A percentile compares a stretch with the other conserved stretches of the same genome.
These are phyloP conservation scores for Andrena bicolor DNA, from an alignment of 2,888 invertebrate genomes.

Conservation along the genomic window DNA sequence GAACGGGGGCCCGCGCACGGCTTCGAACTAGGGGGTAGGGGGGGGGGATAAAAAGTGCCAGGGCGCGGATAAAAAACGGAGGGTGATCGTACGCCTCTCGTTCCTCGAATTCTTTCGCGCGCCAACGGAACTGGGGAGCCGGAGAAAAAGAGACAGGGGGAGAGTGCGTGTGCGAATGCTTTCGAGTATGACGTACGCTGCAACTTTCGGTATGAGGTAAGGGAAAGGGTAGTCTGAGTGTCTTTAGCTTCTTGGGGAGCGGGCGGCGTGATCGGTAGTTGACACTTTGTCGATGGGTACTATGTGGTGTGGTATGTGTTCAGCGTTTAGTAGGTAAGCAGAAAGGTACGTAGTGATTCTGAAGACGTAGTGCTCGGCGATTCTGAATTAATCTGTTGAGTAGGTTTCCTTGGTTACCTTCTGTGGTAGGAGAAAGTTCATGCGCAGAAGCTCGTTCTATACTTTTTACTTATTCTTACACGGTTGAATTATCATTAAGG, in stretches of 20 bases:
- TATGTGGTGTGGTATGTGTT: too few relatives aligned
- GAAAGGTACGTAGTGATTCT: too few relatives aligned
- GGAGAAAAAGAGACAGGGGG: neutral
- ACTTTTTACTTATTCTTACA: too few relatives aligned
- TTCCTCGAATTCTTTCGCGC: constrained; percentile 50
- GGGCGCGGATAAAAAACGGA: constrained; percentile 16
- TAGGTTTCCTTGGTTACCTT: too few relatives aligned
- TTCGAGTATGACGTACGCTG: constrained; percentile 26
- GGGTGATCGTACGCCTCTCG: constrained; percentile 17
- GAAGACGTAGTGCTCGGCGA: too few relatives aligned
- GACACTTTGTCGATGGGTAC: neutral
- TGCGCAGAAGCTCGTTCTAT: too few relatives aligned
- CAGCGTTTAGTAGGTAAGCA: too few relatives aligned
- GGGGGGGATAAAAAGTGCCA: constrained; percentile 13
- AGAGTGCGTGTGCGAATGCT: neutral
- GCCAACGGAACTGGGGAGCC: neutral
- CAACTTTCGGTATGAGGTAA: neutral
- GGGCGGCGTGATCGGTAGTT: too few relatives aligned
- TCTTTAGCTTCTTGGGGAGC: neutral
- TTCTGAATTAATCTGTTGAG: too few relatives aligned
- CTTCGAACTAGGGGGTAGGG: constrained; percentile 47
- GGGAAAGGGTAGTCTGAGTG: neutral
- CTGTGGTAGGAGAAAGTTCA: too few relatives aligned
- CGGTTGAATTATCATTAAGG: too few relatives aligned
- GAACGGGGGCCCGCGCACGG: constrained; percentile 36